These are phyloP conservation scores for Machimus rusticus DNA, from an alignment of 2,888 invertebrate species.

Conservation along the genomic window DNA sequence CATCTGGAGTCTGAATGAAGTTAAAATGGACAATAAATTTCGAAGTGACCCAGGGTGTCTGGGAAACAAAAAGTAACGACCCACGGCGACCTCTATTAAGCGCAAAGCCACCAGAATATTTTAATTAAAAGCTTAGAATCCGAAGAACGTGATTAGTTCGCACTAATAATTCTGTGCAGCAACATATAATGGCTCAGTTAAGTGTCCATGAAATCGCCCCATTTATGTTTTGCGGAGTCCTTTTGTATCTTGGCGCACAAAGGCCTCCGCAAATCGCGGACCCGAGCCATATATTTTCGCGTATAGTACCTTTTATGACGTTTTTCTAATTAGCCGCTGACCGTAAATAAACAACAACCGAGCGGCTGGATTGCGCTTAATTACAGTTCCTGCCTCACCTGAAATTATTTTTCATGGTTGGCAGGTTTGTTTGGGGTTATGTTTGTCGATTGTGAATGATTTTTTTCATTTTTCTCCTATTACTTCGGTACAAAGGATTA, in stretches of 20 bases:
- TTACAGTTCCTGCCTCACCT: neutral
- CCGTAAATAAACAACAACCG: neutral
- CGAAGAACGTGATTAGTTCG: conserved; percentile 12
- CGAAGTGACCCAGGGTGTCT: neutral
- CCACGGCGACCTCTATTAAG: neutral
- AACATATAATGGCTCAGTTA: neutral
- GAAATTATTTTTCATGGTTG: neutral
- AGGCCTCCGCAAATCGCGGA: neutral
- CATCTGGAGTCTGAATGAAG: neutral
- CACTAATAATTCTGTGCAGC: neutral
- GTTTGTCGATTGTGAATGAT: neutral
- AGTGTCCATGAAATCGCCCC: conserved; percentile 3
- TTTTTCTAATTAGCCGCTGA: neutral
- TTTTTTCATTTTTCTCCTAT: neutral
- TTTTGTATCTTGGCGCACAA: neutral
- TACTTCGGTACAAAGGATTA: neutral
- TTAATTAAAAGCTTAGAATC: neutral
- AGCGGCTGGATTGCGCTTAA: neutral
- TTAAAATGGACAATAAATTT: neutral
- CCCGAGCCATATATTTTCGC: neutral
- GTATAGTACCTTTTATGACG: neutral
- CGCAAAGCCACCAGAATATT: neutral
- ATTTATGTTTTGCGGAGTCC: neutral
- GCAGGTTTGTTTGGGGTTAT: neutral
- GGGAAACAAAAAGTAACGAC: neutral